Conservation (phyloP, 2,888 invertebrate species). For the Unio delphinus region DNA sequence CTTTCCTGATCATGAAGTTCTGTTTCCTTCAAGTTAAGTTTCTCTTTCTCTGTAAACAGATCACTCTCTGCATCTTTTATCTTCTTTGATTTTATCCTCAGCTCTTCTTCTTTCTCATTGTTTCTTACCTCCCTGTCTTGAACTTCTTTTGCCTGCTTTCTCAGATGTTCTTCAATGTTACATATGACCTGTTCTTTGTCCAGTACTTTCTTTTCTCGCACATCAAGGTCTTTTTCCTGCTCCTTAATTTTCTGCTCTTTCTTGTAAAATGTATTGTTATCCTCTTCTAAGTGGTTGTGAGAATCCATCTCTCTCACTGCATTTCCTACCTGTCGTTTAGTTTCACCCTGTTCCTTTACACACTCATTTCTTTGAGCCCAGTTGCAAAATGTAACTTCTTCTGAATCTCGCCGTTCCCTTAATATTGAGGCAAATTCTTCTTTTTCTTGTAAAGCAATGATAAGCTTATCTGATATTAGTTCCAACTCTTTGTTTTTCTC, state of each 20-base stretch:
- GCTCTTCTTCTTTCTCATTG: background rate
- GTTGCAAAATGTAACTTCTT: conserved; percentile 6
- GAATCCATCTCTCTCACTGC: background rate
- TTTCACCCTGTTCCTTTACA: background rate
- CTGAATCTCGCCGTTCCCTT: conserved; percentile 15
- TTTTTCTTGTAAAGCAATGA: background rate
- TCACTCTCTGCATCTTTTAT: background rate
- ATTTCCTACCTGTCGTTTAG: background rate
- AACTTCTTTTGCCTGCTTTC: too few species aligned
- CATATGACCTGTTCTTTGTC: too few species aligned
- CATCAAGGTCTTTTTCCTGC: conserved; percentile 3
- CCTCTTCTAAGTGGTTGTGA: background rate
- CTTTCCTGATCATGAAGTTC: too few species aligned
- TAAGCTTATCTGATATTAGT: too few species aligned
- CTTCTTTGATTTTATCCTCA: conserved; percentile 2
- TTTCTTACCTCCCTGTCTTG: too few species aligned
- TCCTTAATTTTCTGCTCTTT: conserved; percentile 3
- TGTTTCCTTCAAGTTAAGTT: too few species aligned
- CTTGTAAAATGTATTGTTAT: background rate
- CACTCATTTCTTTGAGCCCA: conserved; percentile 6
- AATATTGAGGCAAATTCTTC: conserved; percentile 2
- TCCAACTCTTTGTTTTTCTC: background rate
- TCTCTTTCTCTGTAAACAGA: too few species aligned
- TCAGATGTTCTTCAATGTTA: too few species aligned
- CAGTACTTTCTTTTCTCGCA: too few species aligned